Base-by-base conservation (phyloP, 2,113 vertebrate species). In the Triplophysa tibetana region DNA sequence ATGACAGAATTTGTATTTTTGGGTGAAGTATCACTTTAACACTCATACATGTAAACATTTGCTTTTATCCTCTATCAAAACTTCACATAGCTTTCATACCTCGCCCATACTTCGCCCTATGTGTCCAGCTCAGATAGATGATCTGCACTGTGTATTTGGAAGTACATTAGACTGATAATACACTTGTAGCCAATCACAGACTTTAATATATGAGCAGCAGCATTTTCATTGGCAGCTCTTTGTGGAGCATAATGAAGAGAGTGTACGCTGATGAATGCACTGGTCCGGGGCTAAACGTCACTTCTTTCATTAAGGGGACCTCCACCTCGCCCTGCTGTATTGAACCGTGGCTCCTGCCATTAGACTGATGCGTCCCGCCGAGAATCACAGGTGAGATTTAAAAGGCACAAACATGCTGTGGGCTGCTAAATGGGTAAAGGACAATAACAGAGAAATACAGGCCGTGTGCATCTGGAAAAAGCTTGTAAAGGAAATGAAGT, bases 301-400 rank as follows among this genome's bases (percentile, higher is more conserved):
- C 92, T 93, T 94, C 94, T 94, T 94, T 95, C 94, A 96, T 95
- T 95, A 94, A 94, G 93, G 93, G 94, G 93, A 92, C 92, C 93
- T 94, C 93, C 93, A 94, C 92, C 90, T 91, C 94, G 93, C 94
- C 94, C 94, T 93, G 93, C 91, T 90, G 23, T 95, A 96, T 95
- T 91, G 94, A 96, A 93, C 93, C 91, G 64, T 89, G 80, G 81
- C 89, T 92, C 84, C 86, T 85, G 92, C 93, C 90, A 93, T 94
- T 94, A 95, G 89, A 92, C 90, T 92, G 93, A 94, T 92, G 91
- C 91, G 92, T 91, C 93, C 92, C 93, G 93, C 83, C 91, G 92
- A 93, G 92, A 92, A 94, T 94, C 92, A 89, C 85, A 91, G 91
- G 93, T 93, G 93, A 91, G 89, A 84, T 89, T 2, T 41, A 26